Conservation (phyloP, 2,888 invertebrate species). For the Lissocephala sabroskyi region DNA sequence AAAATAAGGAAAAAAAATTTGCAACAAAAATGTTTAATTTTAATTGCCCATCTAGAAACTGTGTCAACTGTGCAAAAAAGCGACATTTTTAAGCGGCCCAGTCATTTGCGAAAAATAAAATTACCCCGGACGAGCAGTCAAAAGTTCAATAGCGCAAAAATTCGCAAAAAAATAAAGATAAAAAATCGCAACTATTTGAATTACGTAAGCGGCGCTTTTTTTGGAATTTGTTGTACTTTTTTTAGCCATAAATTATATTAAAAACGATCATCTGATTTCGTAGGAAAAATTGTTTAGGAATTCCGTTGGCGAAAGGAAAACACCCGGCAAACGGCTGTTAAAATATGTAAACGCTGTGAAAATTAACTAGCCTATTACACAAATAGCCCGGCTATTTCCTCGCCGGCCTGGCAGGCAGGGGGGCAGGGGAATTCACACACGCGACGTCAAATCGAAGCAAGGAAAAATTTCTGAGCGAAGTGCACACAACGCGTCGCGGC, state of each 20-base stretch:
- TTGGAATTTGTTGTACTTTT: conserved; percentile 7
- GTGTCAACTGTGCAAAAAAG: too few species aligned
- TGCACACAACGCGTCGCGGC: conserved; percentile 59
- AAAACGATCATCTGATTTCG: conserved; percentile 36
- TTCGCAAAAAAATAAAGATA: conserved; percentile 1
- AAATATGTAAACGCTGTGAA: conserved; percentile 27
- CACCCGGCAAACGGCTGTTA: conserved; percentile 41
- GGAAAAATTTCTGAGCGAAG: conserved; percentile 27
- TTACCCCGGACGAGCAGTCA: not conserved
- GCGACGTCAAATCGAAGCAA: not conserved
- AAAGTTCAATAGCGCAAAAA: not conserved
- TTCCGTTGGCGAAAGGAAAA: conserved; percentile 5
- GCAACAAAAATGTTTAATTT: not conserved
- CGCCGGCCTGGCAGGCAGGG: too few species aligned
- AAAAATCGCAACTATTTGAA: conserved; percentile 15
- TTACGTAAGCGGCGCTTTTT: conserved; percentile 35
- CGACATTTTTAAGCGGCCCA: conserved; percentile 7
- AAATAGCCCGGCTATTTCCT: too few species aligned
- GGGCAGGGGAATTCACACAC: conserved; percentile 16
- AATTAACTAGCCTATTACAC: conserved; percentile 3
- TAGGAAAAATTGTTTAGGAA: conserved; percentile 28
- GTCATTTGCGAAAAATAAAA: conserved; percentile 26
- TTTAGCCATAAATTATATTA: conserved; percentile 39
- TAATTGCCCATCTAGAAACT: not conserved
- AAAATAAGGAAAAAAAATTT: conserved; percentile 9